Evolutionary conservation across 1,140 invertebrate species (phyloP).

Genomic region (Harlomillsia oculata): DNA sequence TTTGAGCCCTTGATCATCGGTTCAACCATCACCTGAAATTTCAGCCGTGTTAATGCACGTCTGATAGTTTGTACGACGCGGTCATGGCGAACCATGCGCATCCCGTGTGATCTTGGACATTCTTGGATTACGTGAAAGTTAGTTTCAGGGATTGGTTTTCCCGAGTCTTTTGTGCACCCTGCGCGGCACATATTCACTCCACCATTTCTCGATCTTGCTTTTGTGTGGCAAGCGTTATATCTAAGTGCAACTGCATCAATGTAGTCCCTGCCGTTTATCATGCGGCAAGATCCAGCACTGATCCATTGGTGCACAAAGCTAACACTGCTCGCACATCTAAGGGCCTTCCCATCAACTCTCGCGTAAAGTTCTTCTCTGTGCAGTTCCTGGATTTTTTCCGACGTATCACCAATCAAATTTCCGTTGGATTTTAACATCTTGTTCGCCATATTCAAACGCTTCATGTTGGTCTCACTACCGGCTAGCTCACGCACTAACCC

Average conservation of each 20-base stretch:
- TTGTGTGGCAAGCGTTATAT: neutral
- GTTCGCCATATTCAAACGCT: neutral
- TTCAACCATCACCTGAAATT: conserved; percentile 25
- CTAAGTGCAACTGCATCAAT: neutral
- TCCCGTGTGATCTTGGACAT: conserved; percentile 39
- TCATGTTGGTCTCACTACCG: neutral
- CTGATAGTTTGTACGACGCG: conserved; percentile 27
- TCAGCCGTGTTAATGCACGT: neutral
- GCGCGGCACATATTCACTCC: neutral
- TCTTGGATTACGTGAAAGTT: conserved; percentile 39
- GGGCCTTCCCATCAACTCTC: neutral
- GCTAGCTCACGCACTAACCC: neutral
- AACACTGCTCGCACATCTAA: neutral
- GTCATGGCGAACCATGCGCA: conserved; percentile 38
- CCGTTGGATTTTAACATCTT: neutral
- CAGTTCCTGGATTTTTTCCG: neutral
- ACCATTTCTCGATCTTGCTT: neutral
- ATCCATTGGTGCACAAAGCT: neutral
- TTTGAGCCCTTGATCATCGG: conserved; percentile 4
- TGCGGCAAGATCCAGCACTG: neutral
- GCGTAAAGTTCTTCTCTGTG: neutral
- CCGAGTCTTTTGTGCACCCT: neutral
- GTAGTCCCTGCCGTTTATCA: neutral
- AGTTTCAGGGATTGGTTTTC: conserved; percentile 37
- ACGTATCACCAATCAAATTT: neutral